Conservation (phyloP, 2,113 vertebrate species). For the Gila orcuttii region DNA sequence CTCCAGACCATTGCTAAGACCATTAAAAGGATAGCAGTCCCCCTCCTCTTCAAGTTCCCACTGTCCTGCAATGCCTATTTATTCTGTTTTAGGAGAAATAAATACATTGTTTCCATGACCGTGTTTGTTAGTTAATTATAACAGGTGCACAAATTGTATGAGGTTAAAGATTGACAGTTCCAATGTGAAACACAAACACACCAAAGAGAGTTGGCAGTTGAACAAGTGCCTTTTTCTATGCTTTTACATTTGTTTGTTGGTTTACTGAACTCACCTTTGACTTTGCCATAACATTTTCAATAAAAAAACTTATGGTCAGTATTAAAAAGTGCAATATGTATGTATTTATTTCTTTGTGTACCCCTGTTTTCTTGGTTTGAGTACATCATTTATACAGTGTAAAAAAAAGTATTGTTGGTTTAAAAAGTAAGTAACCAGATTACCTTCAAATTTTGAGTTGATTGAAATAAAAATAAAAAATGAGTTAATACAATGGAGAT, state of each 20-base stretch:
- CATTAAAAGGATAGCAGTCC: not conserved
- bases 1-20: not conserved
- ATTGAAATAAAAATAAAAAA: no score
- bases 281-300: slow-evolving; percentile 48
- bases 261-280: slow-evolving; percentile 39
- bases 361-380: not conserved
- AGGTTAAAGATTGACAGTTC: slow-evolving; percentile 8
- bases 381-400: not conserved
- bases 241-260: slow-evolving; percentile 42
- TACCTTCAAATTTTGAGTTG: no score
- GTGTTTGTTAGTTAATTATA: slow-evolving; percentile 2
- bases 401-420: no score
- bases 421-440: no score
- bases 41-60: not conserved
- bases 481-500: no score
- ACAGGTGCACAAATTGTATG: slow-evolving; percentile 40
- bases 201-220: slow-evolving; percentile 39
- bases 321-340: slow-evolving; percentile 15
- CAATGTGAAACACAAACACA: slow-evolving; percentile 22
- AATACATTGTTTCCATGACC: not conserved
- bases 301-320: slow-evolving; percentile 52
- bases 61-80: slow-evolving; percentile 16
- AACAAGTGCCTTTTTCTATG: slow-evolving; percentile 34
- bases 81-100: slow-evolving; percentile 7
- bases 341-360: not conserved